A percentile compares a stretch with the other conserved stretches of the same genome.
These are phyloP conservation scores for Cardinalis cardinalis DNA, from an alignment of 2,113 vertebrate species.

Conservation along the genomic window DNA sequence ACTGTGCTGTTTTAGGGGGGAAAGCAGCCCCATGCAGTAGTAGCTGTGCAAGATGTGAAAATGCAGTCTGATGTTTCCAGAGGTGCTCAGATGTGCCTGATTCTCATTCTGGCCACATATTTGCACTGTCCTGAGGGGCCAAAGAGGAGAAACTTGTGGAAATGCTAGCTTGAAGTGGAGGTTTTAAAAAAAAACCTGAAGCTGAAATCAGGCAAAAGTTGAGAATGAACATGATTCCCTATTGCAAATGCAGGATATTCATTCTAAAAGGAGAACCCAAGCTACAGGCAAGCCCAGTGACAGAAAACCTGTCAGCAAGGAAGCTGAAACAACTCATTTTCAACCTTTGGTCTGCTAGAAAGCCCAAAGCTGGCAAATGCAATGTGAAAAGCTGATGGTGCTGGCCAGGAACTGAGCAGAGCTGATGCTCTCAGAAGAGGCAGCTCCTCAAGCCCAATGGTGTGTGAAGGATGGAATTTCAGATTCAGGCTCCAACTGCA, in stretches of 20 bases:
- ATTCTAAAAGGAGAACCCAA: not conserved
- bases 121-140: not conserved
- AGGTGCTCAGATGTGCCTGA: not conserved
- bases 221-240: not conserved
- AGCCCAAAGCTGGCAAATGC: not conserved
- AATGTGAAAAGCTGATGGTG: not conserved
- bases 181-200: not conserved
- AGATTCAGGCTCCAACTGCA: not conserved
- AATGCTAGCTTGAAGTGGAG: not conserved
- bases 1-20: not conserved
- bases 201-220: not conserved
- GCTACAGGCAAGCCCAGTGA: not conserved
- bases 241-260: not conserved
- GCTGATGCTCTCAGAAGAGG: not conserved
- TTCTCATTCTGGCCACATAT: not conserved
- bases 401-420: not conserved
- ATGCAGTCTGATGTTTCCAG: not conserved
- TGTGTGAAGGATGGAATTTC: conserved; percentile 19
- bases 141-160: not conserved
- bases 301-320: not conserved
- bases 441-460: not conserved
- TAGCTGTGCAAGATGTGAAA: not conserved
- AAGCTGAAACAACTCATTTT: not conserved
- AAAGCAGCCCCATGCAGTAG: not conserved
- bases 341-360: not conserved